Evolutionary conservation across 2,797 vertebrate genomes (phyloP), one percentile per base, ranked within the genome.

Genomic region (Philypnodon macrostomus): DNA sequence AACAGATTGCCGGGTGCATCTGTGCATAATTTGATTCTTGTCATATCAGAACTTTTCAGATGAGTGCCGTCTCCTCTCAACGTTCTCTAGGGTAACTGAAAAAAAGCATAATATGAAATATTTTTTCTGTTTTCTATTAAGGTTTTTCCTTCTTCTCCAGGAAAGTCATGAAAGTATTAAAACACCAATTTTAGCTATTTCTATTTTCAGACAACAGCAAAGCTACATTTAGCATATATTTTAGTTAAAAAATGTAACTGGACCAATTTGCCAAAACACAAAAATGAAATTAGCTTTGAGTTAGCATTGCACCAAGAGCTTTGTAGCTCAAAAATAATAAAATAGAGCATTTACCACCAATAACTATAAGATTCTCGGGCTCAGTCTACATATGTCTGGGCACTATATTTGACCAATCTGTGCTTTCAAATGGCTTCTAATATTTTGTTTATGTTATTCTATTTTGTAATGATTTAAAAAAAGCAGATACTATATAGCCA

Each of bases 21-120:
- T 73, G 72, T 53, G 56, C 58, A 79, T 79, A 74, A 77, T 85
- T 75, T 50, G 49, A 81, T 68, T 72, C 23, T 63, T 61, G 75
- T 77, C 73, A 53, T 67, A 63, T 78, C 59, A 58, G 58, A 75
- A 69, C 39, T 50, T 70, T 70, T 63, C 42, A 50, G 27, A 53
- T 49, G 47, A 77, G 67, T 15, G 38, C 52, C 0, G 47, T 61
- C 36, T 63, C 58, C 40, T 47, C 24, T 29, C 42, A 10, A 21
- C 33, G 31, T 44, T 70, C 60, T 55, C 54, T 40, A 31, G 39
- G 35, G 50, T 58, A 72, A 75, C 56, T 38, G 47, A 39, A 30
- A 48, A 64, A 79, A 63, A 35, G 26, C 44, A 58, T 33, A 73
- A 67, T 50, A 69, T 71, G 56, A 63, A 67, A 68, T 80, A 13